Evolutionary conservation across 37 sponge, comb jelly and placozoan genomes (phyloP).

Genomic region (Hexactinellida sp.): DNA sequence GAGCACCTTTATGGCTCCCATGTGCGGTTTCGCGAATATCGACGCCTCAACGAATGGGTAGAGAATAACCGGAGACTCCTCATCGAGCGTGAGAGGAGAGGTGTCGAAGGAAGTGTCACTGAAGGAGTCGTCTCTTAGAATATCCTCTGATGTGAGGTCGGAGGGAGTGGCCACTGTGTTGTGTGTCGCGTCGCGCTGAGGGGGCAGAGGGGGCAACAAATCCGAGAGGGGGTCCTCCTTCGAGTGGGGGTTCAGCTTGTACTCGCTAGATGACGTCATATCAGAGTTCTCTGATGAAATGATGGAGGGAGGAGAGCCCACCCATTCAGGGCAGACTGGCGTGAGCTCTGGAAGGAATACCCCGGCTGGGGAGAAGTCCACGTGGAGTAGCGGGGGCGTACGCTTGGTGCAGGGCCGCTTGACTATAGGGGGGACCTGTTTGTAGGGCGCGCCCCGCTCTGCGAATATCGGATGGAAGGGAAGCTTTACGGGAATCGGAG

Average conservation of each 20-base stretch:
- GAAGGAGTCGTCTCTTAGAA: constrained; percentile 13
- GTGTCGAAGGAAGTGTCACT: not conserved
- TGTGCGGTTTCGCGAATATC: not conserved
- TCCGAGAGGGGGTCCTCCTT: not conserved
- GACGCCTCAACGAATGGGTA: not conserved
- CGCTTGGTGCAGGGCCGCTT: not conserved
- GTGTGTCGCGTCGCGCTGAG: too few relatives aligned
- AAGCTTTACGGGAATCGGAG: not conserved
- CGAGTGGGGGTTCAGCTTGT: not conserved
- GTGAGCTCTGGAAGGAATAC: not conserved
- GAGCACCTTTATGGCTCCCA: not conserved
- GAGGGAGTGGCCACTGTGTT: not conserved
- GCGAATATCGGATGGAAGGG: not conserved
- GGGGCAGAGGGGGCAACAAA: not conserved
- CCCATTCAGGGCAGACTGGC: not conserved
- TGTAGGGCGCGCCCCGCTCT: not conserved
- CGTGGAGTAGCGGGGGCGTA: not conserved
- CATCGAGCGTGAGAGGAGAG: not conserved
- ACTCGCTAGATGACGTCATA: not conserved
- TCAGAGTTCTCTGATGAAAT: not conserved
- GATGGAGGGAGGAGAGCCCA: not conserved
- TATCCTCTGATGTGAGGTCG: not conserved
- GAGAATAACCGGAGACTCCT: not conserved
- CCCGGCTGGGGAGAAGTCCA: not conserved
- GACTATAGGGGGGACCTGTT: not conserved